Percentiles rank a stretch among this genome's conserved stretches.
These are phyloP conservation scores for Caenorhabditis brenneri DNA, from an alignment of 1,140 invertebrate species.

Conservation along the genomic window DNA sequence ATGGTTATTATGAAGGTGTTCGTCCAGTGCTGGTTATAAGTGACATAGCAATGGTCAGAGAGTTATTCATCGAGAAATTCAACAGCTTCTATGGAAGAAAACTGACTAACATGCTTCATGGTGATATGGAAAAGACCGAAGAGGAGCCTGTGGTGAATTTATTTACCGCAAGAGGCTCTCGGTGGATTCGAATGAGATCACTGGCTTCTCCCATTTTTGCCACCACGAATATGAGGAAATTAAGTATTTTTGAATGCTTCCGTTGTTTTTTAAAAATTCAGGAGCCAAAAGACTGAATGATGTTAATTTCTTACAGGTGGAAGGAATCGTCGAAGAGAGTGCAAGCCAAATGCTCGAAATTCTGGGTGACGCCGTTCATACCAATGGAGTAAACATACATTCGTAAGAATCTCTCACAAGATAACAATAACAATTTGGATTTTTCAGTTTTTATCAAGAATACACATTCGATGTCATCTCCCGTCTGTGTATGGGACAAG, in stretches of 20 bases:
- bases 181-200: not conserved
- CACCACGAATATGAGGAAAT: no score
- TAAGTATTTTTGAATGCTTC: no score
- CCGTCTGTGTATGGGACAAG: not conserved
- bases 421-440: no score
- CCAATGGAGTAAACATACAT: no score
- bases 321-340: no score
- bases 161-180: not conserved
- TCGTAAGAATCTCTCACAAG: no score
- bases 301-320: no score
- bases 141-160: not conserved
- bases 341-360: no score
- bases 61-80: slow-evolving; percentile 55
- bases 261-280: no score
- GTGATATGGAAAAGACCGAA: not conserved
- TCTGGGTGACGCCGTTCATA: no score
- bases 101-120: not conserved
- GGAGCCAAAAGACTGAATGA: no score
- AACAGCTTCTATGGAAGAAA: not conserved
- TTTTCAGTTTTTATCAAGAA: not conserved
- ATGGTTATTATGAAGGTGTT: slow-evolving; percentile 50
- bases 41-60: slow-evolving; percentile 50
- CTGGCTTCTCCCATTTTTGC: not conserved
- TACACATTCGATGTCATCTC: not conserved
- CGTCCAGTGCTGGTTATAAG: slow-evolving; percentile 49